A percentile compares a stretch with the other conserved stretches of the same genome.
These are phyloP conservation scores for Drosophila busckii DNA, from an alignment of 1,140 invertebrate species.

Conservation along the genomic window DNA sequence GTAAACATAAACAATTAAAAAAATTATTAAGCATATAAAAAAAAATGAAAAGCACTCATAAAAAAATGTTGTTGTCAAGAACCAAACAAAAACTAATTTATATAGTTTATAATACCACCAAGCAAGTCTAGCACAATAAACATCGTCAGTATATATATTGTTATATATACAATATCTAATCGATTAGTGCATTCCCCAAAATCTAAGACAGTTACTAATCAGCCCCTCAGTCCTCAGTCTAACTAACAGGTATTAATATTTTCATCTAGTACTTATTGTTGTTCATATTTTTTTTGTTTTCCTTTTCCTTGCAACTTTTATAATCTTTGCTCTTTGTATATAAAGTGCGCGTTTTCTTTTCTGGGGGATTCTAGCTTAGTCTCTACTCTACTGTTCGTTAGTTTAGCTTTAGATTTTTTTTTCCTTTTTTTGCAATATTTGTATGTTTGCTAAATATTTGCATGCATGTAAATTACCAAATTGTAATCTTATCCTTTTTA, in stretches of 20 bases:
- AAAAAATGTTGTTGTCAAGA: constrained; percentile 20
- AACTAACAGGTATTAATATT: constrained; percentile 67
- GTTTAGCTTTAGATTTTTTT: constrained; percentile 24
- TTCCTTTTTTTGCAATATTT: constrained; percentile 19
- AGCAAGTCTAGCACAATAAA: too few species aligned
- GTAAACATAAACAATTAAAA: constrained; percentile 40
- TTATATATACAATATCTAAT: too few species aligned
- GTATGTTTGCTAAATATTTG: constrained; percentile 65
- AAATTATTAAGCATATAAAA: constrained; percentile 17
- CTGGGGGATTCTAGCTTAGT: constrained; percentile 3
- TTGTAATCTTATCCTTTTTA: constrained; percentile 48
- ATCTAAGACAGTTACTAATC: too few species aligned
- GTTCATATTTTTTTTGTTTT: constrained; percentile 15
- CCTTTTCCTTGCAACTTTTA: constrained; percentile 21
- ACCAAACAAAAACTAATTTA: constrained; percentile 45
- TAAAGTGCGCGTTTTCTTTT: constrained; percentile 7
- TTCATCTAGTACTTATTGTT: constrained; percentile 54
- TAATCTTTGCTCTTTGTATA: constrained; percentile 22
- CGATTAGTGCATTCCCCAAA: too few species aligned
- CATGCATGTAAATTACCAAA: constrained; percentile 59
- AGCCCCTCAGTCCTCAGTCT: constrained; percentile 51
- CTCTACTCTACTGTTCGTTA: constrained; percentile 24
- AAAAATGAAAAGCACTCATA: constrained; percentile 20
- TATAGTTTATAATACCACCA: too few species aligned
- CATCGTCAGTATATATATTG: constrained; percentile 29